Conservation (phyloP, 1,140 invertebrate species). For the Adelges cooleyi region DNA sequence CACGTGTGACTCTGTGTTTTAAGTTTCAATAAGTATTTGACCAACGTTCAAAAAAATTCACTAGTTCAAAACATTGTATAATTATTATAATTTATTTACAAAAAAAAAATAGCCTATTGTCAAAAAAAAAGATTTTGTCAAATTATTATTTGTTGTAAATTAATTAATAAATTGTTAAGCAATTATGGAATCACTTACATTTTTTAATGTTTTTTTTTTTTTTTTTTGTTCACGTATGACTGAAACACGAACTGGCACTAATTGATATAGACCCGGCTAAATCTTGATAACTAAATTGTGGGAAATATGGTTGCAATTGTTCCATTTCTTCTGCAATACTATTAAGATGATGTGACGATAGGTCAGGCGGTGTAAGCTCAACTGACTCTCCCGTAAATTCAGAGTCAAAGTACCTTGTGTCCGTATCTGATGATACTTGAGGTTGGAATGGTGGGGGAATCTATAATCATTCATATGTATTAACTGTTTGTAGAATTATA, state of each 20-base stretch:
- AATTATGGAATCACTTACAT: constrained; percentile 26
- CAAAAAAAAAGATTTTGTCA: constrained; percentile 19
- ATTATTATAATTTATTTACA: constrained; percentile 21
- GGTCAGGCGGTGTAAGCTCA: constrained; percentile 85
- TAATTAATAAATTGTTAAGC: constrained; percentile 14
- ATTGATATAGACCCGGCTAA: constrained; percentile 31
- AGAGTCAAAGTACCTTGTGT: constrained; percentile 94
- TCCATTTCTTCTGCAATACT: constrained; percentile 59
- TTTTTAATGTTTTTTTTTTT: constrained; percentile 11
- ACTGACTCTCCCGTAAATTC: constrained; percentile 97
- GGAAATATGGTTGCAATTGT: constrained; percentile 52
- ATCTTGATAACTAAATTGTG: constrained; percentile 64
- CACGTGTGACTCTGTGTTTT: constrained; percentile 1
- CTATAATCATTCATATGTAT: constrained; percentile 41
- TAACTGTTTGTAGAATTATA: no score
- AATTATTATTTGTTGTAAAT: constrained; percentile 22
- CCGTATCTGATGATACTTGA: constrained; percentile 88
- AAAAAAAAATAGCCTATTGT: constrained; percentile 22
- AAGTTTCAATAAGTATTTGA: constrained; percentile 26
- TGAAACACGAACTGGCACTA: constrained; percentile 26
- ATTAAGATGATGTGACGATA: constrained; percentile 47
- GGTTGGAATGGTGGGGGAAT: constrained; percentile 89
- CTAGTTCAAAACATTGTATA: constrained; percentile 25
- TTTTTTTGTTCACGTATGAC: constrained; percentile 29
- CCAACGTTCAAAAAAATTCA: constrained; percentile 25